A percentile compares a stretch with the other conserved stretches of the same genome.
phyloP scores from a whole-genome alignment of 1,140 invertebrate genomes.

The Cherax quadricarinatus region DNA sequence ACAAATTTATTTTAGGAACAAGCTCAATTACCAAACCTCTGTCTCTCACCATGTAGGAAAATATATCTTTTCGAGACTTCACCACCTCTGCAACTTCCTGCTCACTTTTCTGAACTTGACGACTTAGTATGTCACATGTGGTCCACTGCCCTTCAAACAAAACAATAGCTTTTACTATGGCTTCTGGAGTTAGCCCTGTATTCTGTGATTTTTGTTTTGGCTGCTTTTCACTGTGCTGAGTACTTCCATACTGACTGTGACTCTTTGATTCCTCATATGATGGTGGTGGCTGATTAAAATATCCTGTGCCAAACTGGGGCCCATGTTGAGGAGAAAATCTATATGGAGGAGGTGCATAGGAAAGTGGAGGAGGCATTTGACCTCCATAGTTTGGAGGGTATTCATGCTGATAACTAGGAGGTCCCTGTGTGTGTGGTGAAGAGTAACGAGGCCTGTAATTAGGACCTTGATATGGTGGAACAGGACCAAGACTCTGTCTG shows the following conservation, averaged over 20 bases:
- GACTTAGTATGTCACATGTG: conserved; percentile 11
- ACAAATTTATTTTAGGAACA: conserved; percentile 35
- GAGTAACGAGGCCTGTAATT: neutral
- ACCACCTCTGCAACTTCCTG: conserved; percentile 7
- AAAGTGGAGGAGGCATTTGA: too few relatives aligned
- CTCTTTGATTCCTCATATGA: neutral
- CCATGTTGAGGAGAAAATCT: too few relatives aligned
- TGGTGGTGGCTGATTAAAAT: neutral
- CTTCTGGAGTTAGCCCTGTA: neutral
- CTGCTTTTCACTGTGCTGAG: too few relatives aligned
- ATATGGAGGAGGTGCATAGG: too few relatives aligned
- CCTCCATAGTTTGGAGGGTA: neutral
- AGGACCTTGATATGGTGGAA: neutral
- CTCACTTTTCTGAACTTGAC: conserved; percentile 2
- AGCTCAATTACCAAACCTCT: conserved; percentile 27
- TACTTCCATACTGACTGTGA: neutral
- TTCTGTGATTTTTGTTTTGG: neutral
- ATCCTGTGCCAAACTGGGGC: too few relatives aligned
- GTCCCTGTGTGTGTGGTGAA: neutral
- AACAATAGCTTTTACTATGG: neutral
- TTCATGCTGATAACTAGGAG: neutral
- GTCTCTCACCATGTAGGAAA: conserved; percentile 27
- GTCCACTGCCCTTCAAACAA: neutral
- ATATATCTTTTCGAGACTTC: conserved; percentile 31
- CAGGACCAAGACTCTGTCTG: neutral